These are phyloP conservation scores for Syngnathoides biaculeatus DNA, from an alignment of 2,113 vertebrate species.

Conservation along the genomic window DNA sequence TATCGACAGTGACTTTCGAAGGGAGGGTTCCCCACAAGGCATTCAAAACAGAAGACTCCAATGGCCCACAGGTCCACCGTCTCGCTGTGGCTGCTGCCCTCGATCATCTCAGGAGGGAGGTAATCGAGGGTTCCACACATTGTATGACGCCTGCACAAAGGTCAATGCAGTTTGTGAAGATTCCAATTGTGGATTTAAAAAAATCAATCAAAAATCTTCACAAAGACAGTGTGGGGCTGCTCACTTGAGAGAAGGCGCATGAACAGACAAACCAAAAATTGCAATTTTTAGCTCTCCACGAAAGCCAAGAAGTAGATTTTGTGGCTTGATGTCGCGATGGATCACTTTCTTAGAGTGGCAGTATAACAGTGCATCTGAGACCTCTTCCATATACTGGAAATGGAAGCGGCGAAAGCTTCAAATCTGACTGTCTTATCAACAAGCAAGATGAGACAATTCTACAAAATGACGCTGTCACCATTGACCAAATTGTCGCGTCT, in stretches of 20 bases:
- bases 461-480: neutral
- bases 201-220: neutral
- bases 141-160: constrained; percentile 77
- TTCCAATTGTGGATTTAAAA: neutral
- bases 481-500: neutral
- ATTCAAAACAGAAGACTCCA: constrained; percentile 86
- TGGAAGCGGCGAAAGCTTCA: neutral
- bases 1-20: constrained; percentile 80
- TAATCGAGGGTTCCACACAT: constrained; percentile 93
- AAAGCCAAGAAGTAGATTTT: constrained; percentile 85
- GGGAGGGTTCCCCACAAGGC: constrained; percentile 83
- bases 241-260: constrained; percentile 87
- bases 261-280: constrained; percentile 92
- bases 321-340: constrained; percentile 90
- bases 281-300: constrained; percentile 91
- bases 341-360: constrained; percentile 89
- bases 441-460: too few species aligned
- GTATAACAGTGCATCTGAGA: constrained; percentile 84
- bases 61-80: constrained; percentile 91
- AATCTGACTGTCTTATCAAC: neutral
- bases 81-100: constrained; percentile 83
- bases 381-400: constrained; percentile 85
- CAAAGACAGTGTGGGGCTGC: too few species aligned
- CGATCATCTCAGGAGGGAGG: constrained; percentile 90
- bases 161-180: too few species aligned